These are phyloP conservation scores for Psix sp. DNA, from an alignment of 1,140 invertebrate genomes.

Conservation along the genomic window DNA sequence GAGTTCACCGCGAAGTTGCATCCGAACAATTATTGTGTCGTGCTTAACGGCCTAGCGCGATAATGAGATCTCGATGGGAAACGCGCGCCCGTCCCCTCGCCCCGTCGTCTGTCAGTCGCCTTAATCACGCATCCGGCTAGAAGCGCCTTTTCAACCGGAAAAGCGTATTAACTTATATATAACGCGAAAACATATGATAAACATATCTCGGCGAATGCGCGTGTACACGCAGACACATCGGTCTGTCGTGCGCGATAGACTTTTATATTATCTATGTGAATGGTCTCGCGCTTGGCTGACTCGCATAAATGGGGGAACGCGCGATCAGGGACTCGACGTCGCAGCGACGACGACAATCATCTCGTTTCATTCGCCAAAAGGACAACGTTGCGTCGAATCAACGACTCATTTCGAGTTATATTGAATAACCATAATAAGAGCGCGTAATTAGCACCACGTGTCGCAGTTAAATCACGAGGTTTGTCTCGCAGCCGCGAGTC, in stretches of 20 bases:
- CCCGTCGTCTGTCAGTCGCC: conserved; percentile 22
- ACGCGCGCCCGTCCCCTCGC: conserved; percentile 11
- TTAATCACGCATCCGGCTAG: conserved; percentile 51
- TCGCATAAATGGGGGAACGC: conserved; percentile 64
- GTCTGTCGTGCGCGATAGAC: conserved; percentile 62
- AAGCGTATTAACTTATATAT: conserved; percentile 65
- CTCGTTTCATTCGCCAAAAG: conserved; percentile 62
- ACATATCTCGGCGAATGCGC: conserved; percentile 58
- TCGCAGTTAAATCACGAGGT: conserved; percentile 37
- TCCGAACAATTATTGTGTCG: conserved; percentile 55
- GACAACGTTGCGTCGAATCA: conserved; percentile 60
- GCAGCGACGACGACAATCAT: conserved; percentile 48
- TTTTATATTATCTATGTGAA: conserved; percentile 72
- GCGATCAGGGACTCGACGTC: conserved; percentile 57
- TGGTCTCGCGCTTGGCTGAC: conserved; percentile 71
- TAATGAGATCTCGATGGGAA: conserved; percentile 55
- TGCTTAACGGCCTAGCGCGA: conserved; percentile 43
- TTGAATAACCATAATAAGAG: conserved; percentile 63
- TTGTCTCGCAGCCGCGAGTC: conserved; percentile 10
- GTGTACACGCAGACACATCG: conserved; percentile 14
- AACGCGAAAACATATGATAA: conserved; percentile 69
- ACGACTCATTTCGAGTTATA: conserved; percentile 53
- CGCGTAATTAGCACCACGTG: conserved; percentile 52
- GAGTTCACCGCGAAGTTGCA: conserved; percentile 49
- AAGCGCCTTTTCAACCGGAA: conserved; percentile 61